Evolutionary conservation across 2,113 vertebrate species (phyloP).

Genomic region (Tor tambroides): DNA sequence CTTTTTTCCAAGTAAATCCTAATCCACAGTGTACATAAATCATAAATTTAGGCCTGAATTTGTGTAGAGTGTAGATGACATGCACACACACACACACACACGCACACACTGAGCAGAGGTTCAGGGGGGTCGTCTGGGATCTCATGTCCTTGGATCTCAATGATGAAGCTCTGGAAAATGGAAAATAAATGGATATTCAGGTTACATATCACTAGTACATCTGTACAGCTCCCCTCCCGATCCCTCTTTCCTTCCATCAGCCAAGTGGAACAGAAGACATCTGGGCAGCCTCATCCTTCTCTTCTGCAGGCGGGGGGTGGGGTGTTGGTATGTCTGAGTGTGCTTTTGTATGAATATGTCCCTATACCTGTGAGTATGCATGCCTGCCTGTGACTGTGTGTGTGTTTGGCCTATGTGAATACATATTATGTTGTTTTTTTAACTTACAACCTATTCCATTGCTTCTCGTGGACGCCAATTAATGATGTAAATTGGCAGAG

Average conservation of each 20-base stretch:
- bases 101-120: neutral
- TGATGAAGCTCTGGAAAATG: slow-evolving; percentile 27
- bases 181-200: slow-evolving; percentile 40
- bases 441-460: neutral
- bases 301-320: neutral
- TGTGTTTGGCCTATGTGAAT: neutral
- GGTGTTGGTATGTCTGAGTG: neutral
- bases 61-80: neutral
- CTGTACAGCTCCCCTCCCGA: slow-evolving; percentile 22
- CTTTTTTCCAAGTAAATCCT: neutral
- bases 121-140: neutral
- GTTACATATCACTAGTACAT: slow-evolving; percentile 39
- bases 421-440: neutral
- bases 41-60: neutral
- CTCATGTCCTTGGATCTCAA: slow-evolving; percentile 40
- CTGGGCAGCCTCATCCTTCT: slow-evolving; percentile 22
- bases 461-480: neutral
- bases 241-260: slow-evolving; percentile 17
- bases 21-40: neutral
- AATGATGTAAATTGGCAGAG: neutral
- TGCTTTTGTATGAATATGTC: neutral
- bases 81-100: neutral
- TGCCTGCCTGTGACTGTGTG: neutral
- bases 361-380: neutral
- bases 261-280: slow-evolving; percentile 43